Conservation (phyloP, 2,113 vertebrate genomes). For the Antechinus stuartii region DNA sequence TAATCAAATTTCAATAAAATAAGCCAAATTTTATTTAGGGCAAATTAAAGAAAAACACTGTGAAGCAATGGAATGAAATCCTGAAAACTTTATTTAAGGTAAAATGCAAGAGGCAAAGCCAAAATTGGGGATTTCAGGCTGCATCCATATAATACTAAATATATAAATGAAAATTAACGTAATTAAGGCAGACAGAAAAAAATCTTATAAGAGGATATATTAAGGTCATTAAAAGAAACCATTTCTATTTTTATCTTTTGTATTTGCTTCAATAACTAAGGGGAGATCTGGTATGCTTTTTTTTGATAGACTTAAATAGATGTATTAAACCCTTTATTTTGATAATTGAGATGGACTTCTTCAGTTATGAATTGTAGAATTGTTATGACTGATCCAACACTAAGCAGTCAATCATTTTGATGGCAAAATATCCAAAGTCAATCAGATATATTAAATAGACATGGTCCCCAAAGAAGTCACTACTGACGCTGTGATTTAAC, state of each 20-base stretch:
- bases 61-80: not conserved
- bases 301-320: not conserved
- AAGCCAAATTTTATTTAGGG: not conserved
- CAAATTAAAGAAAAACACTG: not conserved
- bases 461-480: not conserved
- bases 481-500: not conserved
- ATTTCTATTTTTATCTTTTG: not conserved
- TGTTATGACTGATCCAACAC: not conserved
- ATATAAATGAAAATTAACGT: not conserved
- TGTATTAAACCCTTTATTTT: not conserved
- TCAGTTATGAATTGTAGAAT: not conserved
- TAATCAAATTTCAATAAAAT: not conserved
- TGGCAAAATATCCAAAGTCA: not conserved
- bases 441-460: not conserved
- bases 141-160: not conserved
- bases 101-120: not conserved
- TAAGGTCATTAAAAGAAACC: not conserved
- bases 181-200: not conserved
- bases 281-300: not conserved
- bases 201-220: not conserved
- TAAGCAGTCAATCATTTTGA: not conserved
- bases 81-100: not conserved
- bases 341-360: not conserved
- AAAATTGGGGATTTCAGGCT: not conserved
- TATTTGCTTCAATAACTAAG: not conserved